Conservation (phyloP, 2,113 vertebrate genomes). For the Cichladusa arquata region DNA sequence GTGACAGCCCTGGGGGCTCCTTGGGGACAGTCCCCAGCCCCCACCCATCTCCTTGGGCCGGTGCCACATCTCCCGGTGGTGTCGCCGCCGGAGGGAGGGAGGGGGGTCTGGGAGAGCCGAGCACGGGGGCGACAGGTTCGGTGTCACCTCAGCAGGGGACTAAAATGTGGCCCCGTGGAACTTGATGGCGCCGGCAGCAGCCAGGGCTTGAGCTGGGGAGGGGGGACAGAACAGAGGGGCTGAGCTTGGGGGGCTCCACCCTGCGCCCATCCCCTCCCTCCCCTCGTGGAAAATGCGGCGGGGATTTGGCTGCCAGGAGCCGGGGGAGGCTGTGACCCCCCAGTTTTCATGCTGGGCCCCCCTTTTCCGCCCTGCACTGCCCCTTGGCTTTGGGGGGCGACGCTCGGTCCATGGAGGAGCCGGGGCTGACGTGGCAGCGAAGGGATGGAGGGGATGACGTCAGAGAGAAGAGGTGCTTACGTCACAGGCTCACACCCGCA, state of each 20-base stretch:
- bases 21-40: background rate
- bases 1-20: background rate
- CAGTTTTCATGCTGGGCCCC: background rate
- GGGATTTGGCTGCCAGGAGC: background rate
- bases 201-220: conserved; percentile 83
- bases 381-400: no score
- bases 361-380: background rate
- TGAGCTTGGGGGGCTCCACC: background rate
- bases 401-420: conserved; percentile 24
- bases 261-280: background rate
- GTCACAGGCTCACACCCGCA: conserved; percentile 89
- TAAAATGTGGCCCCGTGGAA: conserved; percentile 86
- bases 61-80: background rate
- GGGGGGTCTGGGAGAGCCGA: background rate
- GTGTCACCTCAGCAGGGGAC: background rate
- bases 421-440: conserved; percentile 16
- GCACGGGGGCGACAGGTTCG: background rate
- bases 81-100: background rate
- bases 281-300: rapidly evolving
- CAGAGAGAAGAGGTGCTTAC: conserved; percentile 83
- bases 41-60: rapidly evolving
- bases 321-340: rapidly evolving
- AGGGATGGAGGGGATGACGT: background rate
- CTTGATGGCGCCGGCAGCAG: conserved; percentile 78
- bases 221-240: conserved; percentile 7